Evolutionary conservation across 1,140 invertebrate species (phyloP), one percentile per base, ranked within the genome.

Genomic region (Zaprionus capensis): DNA sequence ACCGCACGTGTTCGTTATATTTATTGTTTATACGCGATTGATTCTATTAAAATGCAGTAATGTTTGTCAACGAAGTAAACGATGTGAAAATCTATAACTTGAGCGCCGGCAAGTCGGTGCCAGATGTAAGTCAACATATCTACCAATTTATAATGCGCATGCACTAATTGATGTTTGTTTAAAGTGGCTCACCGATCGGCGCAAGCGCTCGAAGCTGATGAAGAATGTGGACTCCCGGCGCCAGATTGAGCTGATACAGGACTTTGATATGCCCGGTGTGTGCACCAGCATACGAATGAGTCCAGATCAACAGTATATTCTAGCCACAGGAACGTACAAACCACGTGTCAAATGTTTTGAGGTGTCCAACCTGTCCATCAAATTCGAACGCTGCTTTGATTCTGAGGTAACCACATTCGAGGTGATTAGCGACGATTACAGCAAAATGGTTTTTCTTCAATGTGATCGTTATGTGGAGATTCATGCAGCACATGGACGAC

Each of bases 321-420:
- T 99, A 79, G 97, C 96, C 24, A 97, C 98, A 36, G 98, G 99
- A 38, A 97, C 98, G 71, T 99, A 99, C 91, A 99, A 99, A 93
- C 99, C 99, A 17, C 94, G 97, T 87, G 93, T 99, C 0, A 97
- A 98, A 93, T 99, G 99, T 94, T 99, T 96, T 93, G 99, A 99
- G 94, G 96, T 99, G 0, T 96, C 97, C 81, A 97, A 99, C 93
- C 94, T 99, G 73, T 98, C 98, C 2, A 94, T 99, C 83, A 99
- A 99, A 94, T 99, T 99, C 95, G 99, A 99, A 93, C 94, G 99
- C 83, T 99, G 99, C 92, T 96, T 99, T 84, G 99, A 99, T 94
- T 96, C 98, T 3, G 98, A 99, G 94, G 97, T 98, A 36, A 95
- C 98, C 22, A 95, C 96, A 55, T 98, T 98, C 94, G 95, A 97